Percentiles rank a stretch among this genome's conserved stretches.
Evolutionary conservation across 2,888 invertebrate species (phyloP).

Genomic region (Lithodes maja): DNA sequence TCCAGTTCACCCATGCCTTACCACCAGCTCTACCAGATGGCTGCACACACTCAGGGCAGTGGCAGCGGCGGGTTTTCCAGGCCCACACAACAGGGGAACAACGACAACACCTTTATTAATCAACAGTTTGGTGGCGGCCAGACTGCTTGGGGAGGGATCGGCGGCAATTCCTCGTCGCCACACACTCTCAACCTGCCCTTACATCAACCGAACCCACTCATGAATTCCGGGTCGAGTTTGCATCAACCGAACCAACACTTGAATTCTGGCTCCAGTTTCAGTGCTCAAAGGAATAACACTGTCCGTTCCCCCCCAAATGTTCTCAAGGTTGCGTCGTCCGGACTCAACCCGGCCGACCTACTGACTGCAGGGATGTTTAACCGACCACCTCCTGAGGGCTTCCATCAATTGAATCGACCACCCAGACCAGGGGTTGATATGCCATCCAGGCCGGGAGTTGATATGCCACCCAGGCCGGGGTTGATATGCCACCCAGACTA

Average conservation of each 20-base stretch:
- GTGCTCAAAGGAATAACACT: constrained; percentile 36
- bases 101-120: constrained; percentile 43
- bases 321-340: constrained; percentile 37
- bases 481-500: not conserved
- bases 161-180: constrained; percentile 32
- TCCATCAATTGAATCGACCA: constrained; percentile 55
- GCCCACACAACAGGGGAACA: constrained; percentile 36
- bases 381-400: constrained; percentile 58
- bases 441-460: not conserved
- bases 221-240: constrained; percentile 35
- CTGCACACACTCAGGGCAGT: constrained; percentile 39
- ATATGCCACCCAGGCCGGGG: not conserved
- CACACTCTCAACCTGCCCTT: constrained; percentile 23
- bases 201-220: constrained; percentile 37
- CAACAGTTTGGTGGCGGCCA: constrained; percentile 52
- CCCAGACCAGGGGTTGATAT: constrained; percentile 12
- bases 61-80: constrained; percentile 14
- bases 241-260: constrained; percentile 25
- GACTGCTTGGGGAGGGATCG: constrained; percentile 49
- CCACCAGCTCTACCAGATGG: constrained; percentile 52
- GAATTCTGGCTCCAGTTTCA: constrained; percentile 38
- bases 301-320: constrained; percentile 52
- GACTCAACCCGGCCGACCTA: constrained; percentile 37
- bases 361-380: constrained; percentile 49
- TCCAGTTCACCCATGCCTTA: constrained; percentile 59